phyloP scores from a whole-genome alignment of 64 coral and sea anemone species.

The Montipora foliosa region DNA sequence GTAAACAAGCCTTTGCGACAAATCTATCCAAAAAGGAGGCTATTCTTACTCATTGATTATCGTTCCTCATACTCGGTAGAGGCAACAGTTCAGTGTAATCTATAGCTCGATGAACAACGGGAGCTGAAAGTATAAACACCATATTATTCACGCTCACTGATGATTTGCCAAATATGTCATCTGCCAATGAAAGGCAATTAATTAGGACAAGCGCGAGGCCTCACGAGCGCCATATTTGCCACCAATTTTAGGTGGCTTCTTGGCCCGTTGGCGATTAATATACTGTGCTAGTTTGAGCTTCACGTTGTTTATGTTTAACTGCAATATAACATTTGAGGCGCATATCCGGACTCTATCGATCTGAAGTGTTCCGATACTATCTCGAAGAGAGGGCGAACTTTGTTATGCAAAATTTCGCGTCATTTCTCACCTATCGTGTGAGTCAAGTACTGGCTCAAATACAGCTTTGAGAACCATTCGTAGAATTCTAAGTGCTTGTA shows the following conservation, averaged over 20 bases:
- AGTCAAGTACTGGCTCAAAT: background rate
- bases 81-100: background rate
- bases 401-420: background rate
- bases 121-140: constrained; percentile 88
- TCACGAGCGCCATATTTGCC: constrained; percentile 68
- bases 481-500: background rate
- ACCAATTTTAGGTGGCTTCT: constrained; percentile 35
- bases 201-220: constrained; percentile 79
- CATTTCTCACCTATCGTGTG: background rate
- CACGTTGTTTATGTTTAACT: background rate
- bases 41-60: constrained; percentile 12
- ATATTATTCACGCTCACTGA: constrained; percentile 83
- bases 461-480: background rate
- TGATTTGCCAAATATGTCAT: constrained; percentile 95
- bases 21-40: constrained; percentile 1
- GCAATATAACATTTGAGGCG: background rate
- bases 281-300: background rate
- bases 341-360: constrained; percentile 12
- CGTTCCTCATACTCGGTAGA: background rate
- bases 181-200: constrained; percentile 90
- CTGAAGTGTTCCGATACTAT: constrained; percentile 14
- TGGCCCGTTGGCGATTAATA: background rate
- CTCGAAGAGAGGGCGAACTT: constrained; percentile 5
- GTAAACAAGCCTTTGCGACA: constrained; percentile 23
- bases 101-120: constrained; percentile 52